Evolutionary conservation across 2,113 vertebrate species (phyloP).

Genomic region (Gopherus evgoodei): DNA sequence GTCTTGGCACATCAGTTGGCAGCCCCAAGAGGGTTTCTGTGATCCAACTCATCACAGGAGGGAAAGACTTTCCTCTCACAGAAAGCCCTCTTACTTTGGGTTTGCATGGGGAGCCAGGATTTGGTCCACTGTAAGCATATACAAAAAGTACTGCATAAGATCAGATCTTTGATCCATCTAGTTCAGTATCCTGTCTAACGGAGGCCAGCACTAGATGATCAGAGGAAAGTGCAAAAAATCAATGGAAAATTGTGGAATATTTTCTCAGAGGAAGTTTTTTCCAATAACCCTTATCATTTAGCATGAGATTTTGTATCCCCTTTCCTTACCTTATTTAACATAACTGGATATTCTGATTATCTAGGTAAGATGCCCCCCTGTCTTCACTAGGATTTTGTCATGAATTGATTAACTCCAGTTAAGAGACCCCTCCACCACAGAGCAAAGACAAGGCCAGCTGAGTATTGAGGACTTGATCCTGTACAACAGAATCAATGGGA

Average conservation of each 20-base stretch:
- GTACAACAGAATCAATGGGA: not conserved
- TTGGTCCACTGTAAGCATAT: not conserved
- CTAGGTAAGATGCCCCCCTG: not conserved
- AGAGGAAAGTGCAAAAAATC: not conserved
- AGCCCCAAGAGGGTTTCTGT: too few relatives aligned
- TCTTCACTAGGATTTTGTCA: not conserved
- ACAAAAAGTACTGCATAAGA: not conserved
- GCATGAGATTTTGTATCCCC: too few relatives aligned
- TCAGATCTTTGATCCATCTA: not conserved
- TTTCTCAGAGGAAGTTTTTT: too few relatives aligned
- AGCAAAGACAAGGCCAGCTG: not conserved
- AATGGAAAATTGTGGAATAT: not conserved
- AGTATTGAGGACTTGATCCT: not conserved
- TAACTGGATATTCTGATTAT: too few relatives aligned
- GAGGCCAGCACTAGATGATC: not conserved
- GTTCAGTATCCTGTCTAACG: not conserved
- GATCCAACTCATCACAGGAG: too few relatives aligned
- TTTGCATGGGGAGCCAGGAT: not conserved
- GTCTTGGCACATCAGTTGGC: too few relatives aligned
- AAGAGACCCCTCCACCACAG: not conserved
- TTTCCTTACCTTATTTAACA: too few relatives aligned
- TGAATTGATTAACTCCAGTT: not conserved
- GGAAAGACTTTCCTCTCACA: not conserved
- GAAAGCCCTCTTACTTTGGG: not conserved
- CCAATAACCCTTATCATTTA: too few relatives aligned